phyloP scores from a whole-genome alignment of 2,113 vertebrate species.

The Hydrolagus affinis region DNA sequence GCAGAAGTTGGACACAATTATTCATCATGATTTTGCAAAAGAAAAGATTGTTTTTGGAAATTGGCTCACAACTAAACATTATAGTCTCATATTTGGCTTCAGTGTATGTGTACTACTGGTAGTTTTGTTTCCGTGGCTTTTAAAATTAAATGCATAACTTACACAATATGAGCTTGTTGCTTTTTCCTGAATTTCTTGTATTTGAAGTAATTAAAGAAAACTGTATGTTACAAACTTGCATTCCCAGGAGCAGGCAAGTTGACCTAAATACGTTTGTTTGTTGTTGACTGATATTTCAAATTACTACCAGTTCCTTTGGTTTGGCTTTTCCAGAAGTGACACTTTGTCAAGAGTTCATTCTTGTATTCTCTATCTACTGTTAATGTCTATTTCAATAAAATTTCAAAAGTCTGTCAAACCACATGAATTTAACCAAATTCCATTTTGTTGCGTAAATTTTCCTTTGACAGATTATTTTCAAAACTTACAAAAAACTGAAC shows the following conservation, averaged over 20 bases:
- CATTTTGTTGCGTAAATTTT: constrained; percentile 62
- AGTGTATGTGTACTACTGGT: constrained; percentile 26
- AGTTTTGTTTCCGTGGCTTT: constrained; percentile 72
- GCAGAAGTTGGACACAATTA: constrained; percentile 9
- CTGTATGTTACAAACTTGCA: constrained; percentile 90
- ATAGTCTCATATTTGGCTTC: constrained; percentile 22
- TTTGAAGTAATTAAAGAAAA: constrained; percentile 64
- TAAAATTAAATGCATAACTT: constrained; percentile 60
- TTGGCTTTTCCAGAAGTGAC: constrained; percentile 34
- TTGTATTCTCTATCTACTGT: constrained; percentile 96
- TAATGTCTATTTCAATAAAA: constrained; percentile 96
- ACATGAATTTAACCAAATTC: constrained; percentile 80
- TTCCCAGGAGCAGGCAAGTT: constrained; percentile 52
- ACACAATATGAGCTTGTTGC: constrained; percentile 67
- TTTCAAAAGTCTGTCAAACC: constrained; percentile 57
- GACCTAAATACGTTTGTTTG: constrained; percentile 61
- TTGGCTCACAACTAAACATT: background rate
- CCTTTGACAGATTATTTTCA: constrained; percentile 83
- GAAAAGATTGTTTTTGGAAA: background rate
- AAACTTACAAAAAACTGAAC: constrained; percentile 61
- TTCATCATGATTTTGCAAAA: constrained; percentile 27
- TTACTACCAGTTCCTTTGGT: constrained; percentile 35
- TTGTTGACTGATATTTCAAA: constrained; percentile 39
- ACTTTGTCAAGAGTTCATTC: constrained; percentile 34
- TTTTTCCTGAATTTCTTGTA: constrained; percentile 69